Evolutionary conservation across 2,797 vertebrate genomes (phyloP).

Genomic region (Babyrousa celebensis): DNA sequence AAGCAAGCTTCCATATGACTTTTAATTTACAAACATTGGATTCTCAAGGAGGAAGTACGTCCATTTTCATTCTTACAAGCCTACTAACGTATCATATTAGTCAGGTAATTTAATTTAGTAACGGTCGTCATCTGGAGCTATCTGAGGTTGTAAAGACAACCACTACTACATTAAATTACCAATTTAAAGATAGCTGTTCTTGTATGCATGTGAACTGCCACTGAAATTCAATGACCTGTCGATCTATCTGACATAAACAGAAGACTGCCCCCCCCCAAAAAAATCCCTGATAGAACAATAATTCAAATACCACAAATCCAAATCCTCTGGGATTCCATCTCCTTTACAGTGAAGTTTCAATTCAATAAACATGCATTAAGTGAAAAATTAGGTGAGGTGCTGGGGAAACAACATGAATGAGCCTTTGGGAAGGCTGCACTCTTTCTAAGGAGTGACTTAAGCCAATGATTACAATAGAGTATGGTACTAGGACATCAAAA

Average conservation of each 20-base stretch:
- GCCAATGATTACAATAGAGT: not conserved
- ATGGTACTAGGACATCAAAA: not conserved
- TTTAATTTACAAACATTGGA: not conserved
- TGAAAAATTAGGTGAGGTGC: not conserved
- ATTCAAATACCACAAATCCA: conserved; percentile 40
- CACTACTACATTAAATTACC: not conserved
- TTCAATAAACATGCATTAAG: conserved; percentile 9
- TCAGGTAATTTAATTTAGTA: not conserved
- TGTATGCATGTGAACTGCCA: not conserved
- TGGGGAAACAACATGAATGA: not conserved
- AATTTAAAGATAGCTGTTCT: conserved; percentile 10
- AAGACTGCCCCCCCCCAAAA: not conserved
- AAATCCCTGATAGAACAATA: not conserved
- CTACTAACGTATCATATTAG: not conserved
- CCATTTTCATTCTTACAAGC: not conserved
- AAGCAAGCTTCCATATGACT: not conserved
- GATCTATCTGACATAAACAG: conserved; percentile 11
- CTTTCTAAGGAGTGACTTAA: not conserved
- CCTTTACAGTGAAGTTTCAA: not conserved
- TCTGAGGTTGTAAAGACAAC: not conserved
- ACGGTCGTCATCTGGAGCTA: too few species aligned
- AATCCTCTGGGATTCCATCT: conserved; percentile 9
- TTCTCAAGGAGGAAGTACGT: not conserved
- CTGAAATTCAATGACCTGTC: conserved; percentile 57
- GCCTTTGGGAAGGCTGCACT: not conserved